These are phyloP conservation scores for Ophion obscuratus DNA, from an alignment of 2,888 invertebrate species.

Conservation along the genomic window DNA sequence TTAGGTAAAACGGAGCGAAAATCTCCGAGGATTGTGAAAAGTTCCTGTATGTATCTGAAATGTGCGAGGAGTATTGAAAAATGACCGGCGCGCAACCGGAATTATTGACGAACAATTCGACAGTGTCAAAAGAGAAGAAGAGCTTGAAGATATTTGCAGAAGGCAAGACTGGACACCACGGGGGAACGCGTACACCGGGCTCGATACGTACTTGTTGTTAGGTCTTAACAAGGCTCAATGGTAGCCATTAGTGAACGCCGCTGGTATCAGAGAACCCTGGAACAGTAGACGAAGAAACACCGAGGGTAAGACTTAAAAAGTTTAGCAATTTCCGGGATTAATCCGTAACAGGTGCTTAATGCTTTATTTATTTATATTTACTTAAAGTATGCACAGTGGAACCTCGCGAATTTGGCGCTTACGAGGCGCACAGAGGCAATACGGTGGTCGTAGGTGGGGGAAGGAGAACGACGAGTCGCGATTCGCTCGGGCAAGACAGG, in stretches of 20 bases:
- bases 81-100: too few species aligned
- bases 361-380: conserved; percentile 12
- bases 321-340: conserved; percentile 47
- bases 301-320: conserved; percentile 59
- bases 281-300: conserved; percentile 83
- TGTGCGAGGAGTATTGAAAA: not conserved
- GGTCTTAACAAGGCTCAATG: conserved; percentile 89
- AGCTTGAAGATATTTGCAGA: conserved; percentile 7
- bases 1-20: not conserved
- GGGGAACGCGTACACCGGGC: conserved; percentile 48
- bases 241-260: conserved; percentile 99
- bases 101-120: not conserved
- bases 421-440: not conserved
- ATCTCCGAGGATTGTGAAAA: not conserved
- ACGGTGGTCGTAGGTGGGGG: not conserved
- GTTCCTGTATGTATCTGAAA: not conserved
- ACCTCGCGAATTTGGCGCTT: conserved; percentile 14
- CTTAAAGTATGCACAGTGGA: conserved; percentile 23
- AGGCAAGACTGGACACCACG: conserved; percentile 48
- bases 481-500: conserved; percentile 7
- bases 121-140: not conserved
- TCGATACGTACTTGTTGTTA: conserved; percentile 81
- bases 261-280: conserved; percentile 98
- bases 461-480: not conserved
- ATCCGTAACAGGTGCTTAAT: conserved; percentile 38